Base-by-base conservation (phyloP, 2,888 invertebrate species). In the Keiferia lycopersicella region DNA sequence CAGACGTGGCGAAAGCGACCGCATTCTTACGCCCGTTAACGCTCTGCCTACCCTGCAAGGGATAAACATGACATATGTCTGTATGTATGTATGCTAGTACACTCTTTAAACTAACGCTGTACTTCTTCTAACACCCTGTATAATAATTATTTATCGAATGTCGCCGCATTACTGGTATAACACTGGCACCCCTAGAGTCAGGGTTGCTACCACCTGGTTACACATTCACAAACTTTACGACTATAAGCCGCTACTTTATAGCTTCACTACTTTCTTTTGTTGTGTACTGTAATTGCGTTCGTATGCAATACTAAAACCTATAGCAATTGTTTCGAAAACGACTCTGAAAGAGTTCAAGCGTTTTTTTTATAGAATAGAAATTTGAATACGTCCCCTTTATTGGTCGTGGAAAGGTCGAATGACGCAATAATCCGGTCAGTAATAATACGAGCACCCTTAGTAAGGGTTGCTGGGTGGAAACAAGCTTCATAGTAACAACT, bases 181-280 rank as follows among this genome's bases (percentile, higher is more conserved):
- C 8, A 30, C 16, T 26, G 56, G 30, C 45, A 26, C 26, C 26
- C 60, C 60, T 2, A 26, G 14, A 14, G 60, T 18, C 39, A 60
- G 60, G 45, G 60, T 14, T 60, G 60, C 26, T 30, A n/a, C 56
- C 60, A 48, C 60, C 60, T 60, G 60, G 60, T 16, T 45, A 56
- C 56, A 56, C 56, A 56, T 56, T 56, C 53, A 56, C 56, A n/a
- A 34, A 56, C 56, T 34, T 56, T 34, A 56, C 56, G 56, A 30
- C 56, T n/a, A 16, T 16, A 16, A 56, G 56, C 56, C 22, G 56
- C 16, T 30, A 56, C 56, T 56, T 56, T 56, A 56, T 53, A 34
- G 56, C 56, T 56, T 34, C 14, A 34, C 16, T 12, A 56, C 56
- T 34, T 56, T 56, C 56, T 56, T 34, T 56, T 56, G 53, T 53